phyloP scores from a whole-genome alignment of 2,888 invertebrate genomes.

The Tortricodes alternella region DNA sequence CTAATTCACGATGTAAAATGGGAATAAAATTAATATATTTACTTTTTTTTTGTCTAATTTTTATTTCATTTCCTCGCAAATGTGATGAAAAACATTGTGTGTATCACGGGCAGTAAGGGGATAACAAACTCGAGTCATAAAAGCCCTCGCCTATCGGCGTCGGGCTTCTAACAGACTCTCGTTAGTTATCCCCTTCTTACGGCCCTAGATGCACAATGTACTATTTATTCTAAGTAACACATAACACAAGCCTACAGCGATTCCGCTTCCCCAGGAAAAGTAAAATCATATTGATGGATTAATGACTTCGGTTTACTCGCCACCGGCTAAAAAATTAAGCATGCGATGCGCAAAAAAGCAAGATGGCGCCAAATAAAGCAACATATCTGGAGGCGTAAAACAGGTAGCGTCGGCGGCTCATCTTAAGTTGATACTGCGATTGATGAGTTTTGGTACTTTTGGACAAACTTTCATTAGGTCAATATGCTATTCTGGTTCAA shows the following conservation, averaged over 20 bases:
- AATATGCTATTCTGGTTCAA: background rate
- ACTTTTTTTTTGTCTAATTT: too few species aligned
- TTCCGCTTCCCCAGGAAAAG: slow-evolving; percentile 25
- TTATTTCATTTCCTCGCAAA: too few species aligned
- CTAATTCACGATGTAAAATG: too few species aligned
- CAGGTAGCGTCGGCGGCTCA: slow-evolving; percentile 74
- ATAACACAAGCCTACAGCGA: slow-evolving; percentile 7
- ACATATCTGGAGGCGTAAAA: slow-evolving; percentile 71
- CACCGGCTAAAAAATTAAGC: slow-evolving; percentile 47
- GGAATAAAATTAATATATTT: too few species aligned
- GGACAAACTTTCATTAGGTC: background rate
- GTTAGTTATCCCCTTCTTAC: too few species aligned
- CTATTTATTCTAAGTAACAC: too few species aligned
- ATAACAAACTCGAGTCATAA: too few species aligned
- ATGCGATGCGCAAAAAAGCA: slow-evolving; percentile 56
- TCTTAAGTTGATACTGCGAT: slow-evolving; percentile 41
- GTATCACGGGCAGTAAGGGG: too few species aligned
- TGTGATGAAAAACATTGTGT: too few species aligned
- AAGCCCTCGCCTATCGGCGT: too few species aligned
- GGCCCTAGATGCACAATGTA: too few species aligned
- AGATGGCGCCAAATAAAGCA: slow-evolving; percentile 62
- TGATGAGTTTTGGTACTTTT: slow-evolving; percentile 55
- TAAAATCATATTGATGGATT: slow-evolving; percentile 24
- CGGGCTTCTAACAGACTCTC: too few species aligned
- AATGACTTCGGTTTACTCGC: slow-evolving; percentile 27